These are phyloP conservation scores for Paralvinella palmiformis DNA, from an alignment of 1,140 invertebrate species.

Conservation along the genomic window DNA sequence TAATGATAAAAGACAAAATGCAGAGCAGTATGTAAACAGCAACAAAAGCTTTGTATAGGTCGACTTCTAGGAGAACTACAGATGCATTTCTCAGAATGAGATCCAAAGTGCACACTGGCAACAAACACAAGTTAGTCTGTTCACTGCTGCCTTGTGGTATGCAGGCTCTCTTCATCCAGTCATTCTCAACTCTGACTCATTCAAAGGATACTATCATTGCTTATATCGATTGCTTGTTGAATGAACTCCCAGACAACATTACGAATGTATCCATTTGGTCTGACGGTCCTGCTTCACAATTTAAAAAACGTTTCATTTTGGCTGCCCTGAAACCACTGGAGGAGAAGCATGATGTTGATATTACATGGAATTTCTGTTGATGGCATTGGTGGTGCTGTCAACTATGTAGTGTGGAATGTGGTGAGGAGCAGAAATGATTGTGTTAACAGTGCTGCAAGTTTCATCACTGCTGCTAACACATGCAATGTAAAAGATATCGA, in stretches of 20 bases:
- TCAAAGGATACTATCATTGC: no score
- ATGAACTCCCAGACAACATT: no score
- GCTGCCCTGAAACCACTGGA: background rate
- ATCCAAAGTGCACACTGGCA: slow-evolving; percentile 16
- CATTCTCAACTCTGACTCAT: no score
- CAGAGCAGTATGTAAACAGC: background rate
- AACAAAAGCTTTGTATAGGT: background rate
- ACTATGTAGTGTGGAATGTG: background rate
- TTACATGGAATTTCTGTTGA: background rate
- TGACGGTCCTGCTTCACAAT: background rate
- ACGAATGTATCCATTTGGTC: background rate
- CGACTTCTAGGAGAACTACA: slow-evolving; percentile 13
- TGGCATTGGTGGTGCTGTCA: background rate
- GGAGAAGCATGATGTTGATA: background rate
- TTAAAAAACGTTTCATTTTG: background rate
- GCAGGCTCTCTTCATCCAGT: no score
- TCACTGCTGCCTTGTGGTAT: background rate
- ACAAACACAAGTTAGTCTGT: slow-evolving; percentile 9
- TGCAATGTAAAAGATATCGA: background rate
- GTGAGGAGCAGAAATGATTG: background rate
- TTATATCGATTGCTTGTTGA: no score
- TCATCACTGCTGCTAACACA: background rate
- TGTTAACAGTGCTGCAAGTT: background rate
- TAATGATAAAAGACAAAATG: background rate
- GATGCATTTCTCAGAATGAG: slow-evolving; percentile 1